Conservation (phyloP, 2,797 vertebrate species). For the Schizopygopsis pylzovi region DNA sequence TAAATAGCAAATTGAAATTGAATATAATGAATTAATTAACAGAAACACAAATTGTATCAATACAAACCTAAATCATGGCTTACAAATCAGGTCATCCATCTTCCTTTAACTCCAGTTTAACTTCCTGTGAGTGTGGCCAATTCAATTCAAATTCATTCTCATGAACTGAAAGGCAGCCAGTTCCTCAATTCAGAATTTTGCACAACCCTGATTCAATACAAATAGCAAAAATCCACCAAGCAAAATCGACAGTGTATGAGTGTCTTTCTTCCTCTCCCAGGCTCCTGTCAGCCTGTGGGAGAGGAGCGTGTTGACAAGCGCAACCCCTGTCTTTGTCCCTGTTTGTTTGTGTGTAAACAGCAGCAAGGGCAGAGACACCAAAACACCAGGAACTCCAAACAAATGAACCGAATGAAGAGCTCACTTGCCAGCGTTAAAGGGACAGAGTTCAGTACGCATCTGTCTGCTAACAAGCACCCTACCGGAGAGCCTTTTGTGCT, state of each 20-base stretch:
- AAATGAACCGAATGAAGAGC: slow-evolving; percentile 43
- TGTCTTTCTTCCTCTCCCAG: slow-evolving; percentile 20
- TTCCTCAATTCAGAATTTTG: background rate
- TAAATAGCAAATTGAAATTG: background rate
- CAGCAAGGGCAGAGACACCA: slow-evolving; percentile 17
- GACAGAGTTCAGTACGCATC: slow-evolving; percentile 30
- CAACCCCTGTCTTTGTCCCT: slow-evolving; percentile 47
- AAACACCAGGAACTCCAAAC: slow-evolving; percentile 42
- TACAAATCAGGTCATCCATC: background rate
- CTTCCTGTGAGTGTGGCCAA: background rate
- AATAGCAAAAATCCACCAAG: slow-evolving; percentile 9
- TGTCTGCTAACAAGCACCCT: slow-evolving; percentile 42
- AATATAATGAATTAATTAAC: background rate
- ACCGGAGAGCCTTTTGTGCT: slow-evolving; percentile 40
- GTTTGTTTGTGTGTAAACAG: slow-evolving; percentile 55
- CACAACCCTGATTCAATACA: background rate
- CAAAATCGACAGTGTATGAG: background rate
- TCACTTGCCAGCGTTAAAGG: slow-evolving; percentile 33
- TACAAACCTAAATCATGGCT: background rate
- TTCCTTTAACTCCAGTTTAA: background rate
- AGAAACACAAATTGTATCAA: background rate
- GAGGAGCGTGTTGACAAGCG: slow-evolving; percentile 30
- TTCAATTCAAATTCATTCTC: background rate
- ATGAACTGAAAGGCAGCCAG: background rate
- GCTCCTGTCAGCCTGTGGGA: slow-evolving; percentile 37